Evolutionary conservation across 2,797 vertebrate species (phyloP), one percentile per base, ranked within the genome.

Genomic region (Simalia tracyae): DNA sequence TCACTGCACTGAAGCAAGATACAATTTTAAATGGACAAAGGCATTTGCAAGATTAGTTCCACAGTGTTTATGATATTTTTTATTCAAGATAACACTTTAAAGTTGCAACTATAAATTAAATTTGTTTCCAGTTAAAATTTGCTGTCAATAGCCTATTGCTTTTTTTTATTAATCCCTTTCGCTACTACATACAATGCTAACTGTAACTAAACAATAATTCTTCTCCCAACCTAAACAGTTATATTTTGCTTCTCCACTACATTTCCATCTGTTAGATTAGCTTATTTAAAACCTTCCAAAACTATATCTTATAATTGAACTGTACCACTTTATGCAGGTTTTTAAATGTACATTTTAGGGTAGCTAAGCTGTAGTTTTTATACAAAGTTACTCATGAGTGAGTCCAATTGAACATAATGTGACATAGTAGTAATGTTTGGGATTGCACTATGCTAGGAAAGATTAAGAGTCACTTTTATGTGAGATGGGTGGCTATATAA

Each of bases 1-100:
- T 81, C 60, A 87, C 46, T 92, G 59, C 85, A 90, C 17, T 92
- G 89, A 90, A 90, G 85, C 92, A 92, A 92, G 63, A 92, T 76
- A 86, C 85, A 92, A 90, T 90, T 87, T 90, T 87, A 87, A 87
- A 90, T 66, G 89, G 92, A 92, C 85, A 87, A 14, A 84, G 9
- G 42, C n/a, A 61, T 64, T 90, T 90, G 50, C 60, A 84, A 19
- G 66, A 64, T 56, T 84, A 50, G 50, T 59, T 92, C 88, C 81
- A 68, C 19, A 50, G 76, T 54, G 17, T 92, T 72, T 92, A 89
- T 59, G 46, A 46, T 46, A 81, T n/a, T 63, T 89, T 87, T 36
- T 88, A 84, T 19, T 26, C 87, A 64, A 57, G 64, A n/a, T 63
- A 66, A 42, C 57, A 81, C 36, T 86, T 92, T 60, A 84, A 92